Evolutionary conservation across 2,113 vertebrate species (phyloP).

Genomic region (Peromyscus polionotus): DNA sequence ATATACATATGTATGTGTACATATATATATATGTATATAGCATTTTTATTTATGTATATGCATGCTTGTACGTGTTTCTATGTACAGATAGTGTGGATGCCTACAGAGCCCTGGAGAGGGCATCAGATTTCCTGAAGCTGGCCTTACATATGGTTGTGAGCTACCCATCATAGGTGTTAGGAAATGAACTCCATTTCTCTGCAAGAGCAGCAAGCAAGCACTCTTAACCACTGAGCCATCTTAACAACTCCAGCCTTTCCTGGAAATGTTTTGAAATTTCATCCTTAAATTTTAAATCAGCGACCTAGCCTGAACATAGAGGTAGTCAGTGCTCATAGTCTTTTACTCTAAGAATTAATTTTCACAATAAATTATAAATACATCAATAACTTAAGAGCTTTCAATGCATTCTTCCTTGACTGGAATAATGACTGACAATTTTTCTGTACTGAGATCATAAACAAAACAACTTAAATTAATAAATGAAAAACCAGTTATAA

Average conservation of each 20-base stretch:
- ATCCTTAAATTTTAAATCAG: background rate
- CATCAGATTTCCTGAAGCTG: background rate
- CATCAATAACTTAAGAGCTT: background rate
- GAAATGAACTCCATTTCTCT: background rate
- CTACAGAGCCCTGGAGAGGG: background rate
- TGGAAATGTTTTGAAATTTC: background rate
- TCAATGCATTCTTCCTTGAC: background rate
- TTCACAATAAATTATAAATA: background rate
- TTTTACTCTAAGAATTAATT: constrained; percentile 1
- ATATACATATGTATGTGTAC: background rate
- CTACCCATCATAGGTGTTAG: background rate
- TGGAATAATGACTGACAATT: background rate
- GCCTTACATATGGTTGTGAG: background rate
- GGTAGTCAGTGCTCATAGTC: background rate
- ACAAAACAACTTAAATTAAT: constrained; percentile 10
- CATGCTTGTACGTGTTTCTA: background rate
- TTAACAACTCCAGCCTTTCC: background rate
- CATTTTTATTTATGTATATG: background rate
- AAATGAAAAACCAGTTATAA: background rate
- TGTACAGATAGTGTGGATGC: background rate
- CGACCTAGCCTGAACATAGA: background rate
- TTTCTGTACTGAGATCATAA: background rate
- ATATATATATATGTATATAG: background rate
- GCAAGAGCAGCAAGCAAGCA: background rate
- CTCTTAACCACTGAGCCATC: background rate